Evolutionary conservation across 2,888 invertebrate genomes (phyloP), one percentile per base, ranked within the genome.

Genomic region (Aphidoletes aphidimyza): DNA sequence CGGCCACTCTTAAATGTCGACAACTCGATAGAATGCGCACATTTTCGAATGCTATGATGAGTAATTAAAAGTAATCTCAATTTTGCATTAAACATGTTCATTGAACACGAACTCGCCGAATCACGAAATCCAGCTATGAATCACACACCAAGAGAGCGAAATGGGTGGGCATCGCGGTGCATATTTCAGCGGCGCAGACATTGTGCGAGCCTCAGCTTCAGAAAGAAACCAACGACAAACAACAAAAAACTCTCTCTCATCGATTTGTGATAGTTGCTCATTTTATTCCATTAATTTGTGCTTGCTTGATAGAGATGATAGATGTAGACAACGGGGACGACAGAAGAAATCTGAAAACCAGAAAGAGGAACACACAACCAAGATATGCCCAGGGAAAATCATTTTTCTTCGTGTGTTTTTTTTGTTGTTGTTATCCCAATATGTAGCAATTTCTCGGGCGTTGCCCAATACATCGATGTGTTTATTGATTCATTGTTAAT

Each of bases 401-500:
- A 54, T 54, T 54, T 54, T 11, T 54, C 22, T 54, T 54, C 26
- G 11, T n/a, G n/a, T n/a, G n/a, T n/a, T n/a, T n/a, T n/a, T n/a
- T n/a, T n/a, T n/a, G n/a, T n/a, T n/a, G n/a, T n/a, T n/a, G n/a
- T n/a, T n/a, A 26, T 26, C 17, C 2, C 5, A 54, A 69, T 30
- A 69, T 69, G 69, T 69, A 69, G 69, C 30, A 69, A 69, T 69
- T 30, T 69, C 30, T 69, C 69, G 69, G 69, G 69, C 69, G 69
- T 69, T 69, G 34, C 69, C 69, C 30, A 69, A 69, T 17, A 69
- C 69, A 69, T 14, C 30, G 1, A 30, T 30, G 26, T 30, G 69
- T 69, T 69, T 69, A 69, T 69, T 69, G 69, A 69, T 69, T 69
- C 69, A 69, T 69, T 69, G 30, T 30, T 69, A 69, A 69, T 69